Evolutionary conservation across 2,797 vertebrate species (phyloP), one percentile per base, ranked within the genome.

Genomic region (Molossus molossus): DNA sequence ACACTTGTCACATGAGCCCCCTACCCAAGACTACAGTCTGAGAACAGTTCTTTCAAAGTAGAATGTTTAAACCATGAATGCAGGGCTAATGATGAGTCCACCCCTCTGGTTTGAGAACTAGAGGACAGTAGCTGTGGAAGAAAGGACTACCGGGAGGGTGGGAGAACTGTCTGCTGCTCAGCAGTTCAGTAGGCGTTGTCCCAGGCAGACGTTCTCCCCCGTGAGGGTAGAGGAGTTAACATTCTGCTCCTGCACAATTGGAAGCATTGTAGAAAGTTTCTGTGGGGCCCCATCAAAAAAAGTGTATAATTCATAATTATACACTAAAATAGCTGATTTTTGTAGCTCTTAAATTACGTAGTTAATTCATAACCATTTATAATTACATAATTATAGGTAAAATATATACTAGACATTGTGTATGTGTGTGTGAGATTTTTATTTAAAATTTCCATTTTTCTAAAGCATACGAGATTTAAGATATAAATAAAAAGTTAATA

Each of bases 1-100:
- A 97, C 13, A 45, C 10, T 96, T 92, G 97, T 83, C 91, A 86
- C 98, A 40, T 17, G 91, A 45, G 33, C 4, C 0, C 6, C 0
- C 5, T 14, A 0, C 0, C 37, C 7, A 58, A 91, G 8, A 1
- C 0, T 33, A 5, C 21, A 1, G 69, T 14, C 86, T 10, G 10
- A 70, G 40, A 72, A 18, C 12, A 3, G 18, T 40, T 76, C 25
- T 40, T 76, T 90, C 55, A 27, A 84, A 85, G 7, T 14, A 27
- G 53, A 29, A 57, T 3, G 37, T 25, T 80, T 75, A 53, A 58
- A 82, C 17, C 14, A 18, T 57, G 58, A 55, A 25, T 14, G 4
- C 17, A 37, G 11, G 6, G 10, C 11, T 45, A 55, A 40, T 76
- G 58, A 70, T 15, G 17, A 20, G 18, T 40, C 72, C 60, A 6